A percentile compares a stretch with the other conserved stretches of the same genome.
Evolutionary conservation across 2,888 invertebrate genomes (phyloP).

Genomic region (Thysanoteuthis rhombus): DNA sequence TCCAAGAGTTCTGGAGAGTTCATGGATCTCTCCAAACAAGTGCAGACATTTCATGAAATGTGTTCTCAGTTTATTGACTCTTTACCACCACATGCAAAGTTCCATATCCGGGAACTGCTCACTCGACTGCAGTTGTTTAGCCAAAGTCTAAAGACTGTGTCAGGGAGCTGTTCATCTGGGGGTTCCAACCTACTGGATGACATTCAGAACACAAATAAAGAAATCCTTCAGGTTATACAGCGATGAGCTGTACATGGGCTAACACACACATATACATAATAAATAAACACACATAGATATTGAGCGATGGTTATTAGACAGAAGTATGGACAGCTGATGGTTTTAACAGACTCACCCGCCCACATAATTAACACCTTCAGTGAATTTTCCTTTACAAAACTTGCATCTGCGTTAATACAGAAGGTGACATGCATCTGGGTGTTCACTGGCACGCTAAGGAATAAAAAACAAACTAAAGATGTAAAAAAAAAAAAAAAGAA

Average conservation of each 20-base stretch:
- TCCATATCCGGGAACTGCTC: constrained; percentile 78
- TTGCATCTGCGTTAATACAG: neutral
- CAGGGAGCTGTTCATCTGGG: constrained; percentile 51
- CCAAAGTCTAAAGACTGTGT: constrained; percentile 58
- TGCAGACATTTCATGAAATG: constrained; percentile 81
- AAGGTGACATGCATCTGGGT: neutral
- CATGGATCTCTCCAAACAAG: constrained; percentile 82
- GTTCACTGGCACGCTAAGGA: neutral
- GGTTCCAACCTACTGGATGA: constrained; percentile 54
- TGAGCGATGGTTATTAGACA: constrained; percentile 14
- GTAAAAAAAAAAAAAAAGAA: neutral
- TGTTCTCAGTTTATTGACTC: constrained; percentile 86
- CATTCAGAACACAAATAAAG: constrained; percentile 56
- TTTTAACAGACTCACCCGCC: neutral
- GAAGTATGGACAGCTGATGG: neutral
- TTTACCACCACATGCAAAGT: constrained; percentile 86
- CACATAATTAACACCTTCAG: neutral
- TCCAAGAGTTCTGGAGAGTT: constrained; percentile 73
- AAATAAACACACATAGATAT: neutral
- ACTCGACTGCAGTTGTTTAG: constrained; percentile 57
- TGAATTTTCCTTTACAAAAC: neutral
- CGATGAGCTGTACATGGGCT: constrained; percentile 42
- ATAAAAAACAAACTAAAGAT: neutral
- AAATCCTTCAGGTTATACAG: constrained; percentile 76
- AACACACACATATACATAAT: neutral